These are phyloP conservation scores for Dugesia japonica DNA, from an alignment of 2,888 invertebrate species.

Conservation along the genomic window DNA sequence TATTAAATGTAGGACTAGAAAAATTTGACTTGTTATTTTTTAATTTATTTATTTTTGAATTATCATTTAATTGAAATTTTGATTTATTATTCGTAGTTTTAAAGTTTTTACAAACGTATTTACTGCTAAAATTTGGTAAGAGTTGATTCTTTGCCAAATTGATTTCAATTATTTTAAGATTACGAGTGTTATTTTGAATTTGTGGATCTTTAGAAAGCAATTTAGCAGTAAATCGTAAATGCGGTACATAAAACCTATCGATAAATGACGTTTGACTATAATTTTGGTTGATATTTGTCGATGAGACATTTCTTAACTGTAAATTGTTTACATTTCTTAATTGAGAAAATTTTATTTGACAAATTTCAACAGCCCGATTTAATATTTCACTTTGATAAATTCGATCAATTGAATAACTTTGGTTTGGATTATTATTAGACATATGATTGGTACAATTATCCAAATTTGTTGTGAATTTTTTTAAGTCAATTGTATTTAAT, in stretches of 20 bases:
- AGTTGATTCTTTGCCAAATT: not conserved
- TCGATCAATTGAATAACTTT: not conserved
- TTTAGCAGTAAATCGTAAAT: not conserved
- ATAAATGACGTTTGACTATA: not conserved
- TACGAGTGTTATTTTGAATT: not conserved
- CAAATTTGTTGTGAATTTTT: no score
- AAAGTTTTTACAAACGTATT: not conserved
- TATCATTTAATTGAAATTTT: not conserved
- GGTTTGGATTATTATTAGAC: no score
- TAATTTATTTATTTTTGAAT: not conserved
- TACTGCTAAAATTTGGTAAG: not conserved
- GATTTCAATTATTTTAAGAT: not conserved
- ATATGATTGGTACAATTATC: no score
- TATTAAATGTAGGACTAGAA: not conserved
- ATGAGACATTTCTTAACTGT: not conserved
- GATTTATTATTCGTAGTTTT: not conserved
- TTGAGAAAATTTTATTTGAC: not conserved
- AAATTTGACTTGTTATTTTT: not conserved
- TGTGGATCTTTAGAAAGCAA: not conserved
- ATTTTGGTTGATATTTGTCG: not conserved
- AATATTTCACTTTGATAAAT: not conserved
- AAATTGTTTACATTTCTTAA: no score
- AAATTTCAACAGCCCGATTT: not conserved
- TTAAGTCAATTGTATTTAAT: no score
- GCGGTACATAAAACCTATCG: not conserved